Evolutionary conservation across 2,797 vertebrate species (phyloP).

Genomic region (Crotalus adamanteus): DNA sequence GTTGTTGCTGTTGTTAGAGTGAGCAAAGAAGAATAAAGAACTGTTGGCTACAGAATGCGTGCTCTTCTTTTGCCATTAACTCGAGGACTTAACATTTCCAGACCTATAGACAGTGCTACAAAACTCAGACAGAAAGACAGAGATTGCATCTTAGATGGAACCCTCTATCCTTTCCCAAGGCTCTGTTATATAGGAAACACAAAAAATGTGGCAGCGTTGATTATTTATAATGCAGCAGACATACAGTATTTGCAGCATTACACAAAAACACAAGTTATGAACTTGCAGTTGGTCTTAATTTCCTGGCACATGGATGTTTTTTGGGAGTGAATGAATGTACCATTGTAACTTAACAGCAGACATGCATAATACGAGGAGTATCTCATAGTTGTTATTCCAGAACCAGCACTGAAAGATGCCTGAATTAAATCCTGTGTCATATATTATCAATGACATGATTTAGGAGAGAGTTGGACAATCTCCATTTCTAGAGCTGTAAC

Average conservation of each 20-base stretch:
- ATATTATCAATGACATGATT: no score
- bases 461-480: neutral
- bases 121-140: neutral
- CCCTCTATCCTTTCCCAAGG: neutral
- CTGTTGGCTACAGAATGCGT: no score
- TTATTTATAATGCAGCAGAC: neutral
- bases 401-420: neutral
- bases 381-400: neutral
- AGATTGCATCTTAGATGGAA: neutral
- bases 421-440: neutral
- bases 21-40: no score
- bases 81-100: neutral
- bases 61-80: no score
- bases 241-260: neutral
- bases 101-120: neutral
- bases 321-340: neutral
- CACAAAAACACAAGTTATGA: neutral
- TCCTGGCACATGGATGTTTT: neutral
- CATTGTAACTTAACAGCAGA: neutral
- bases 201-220: neutral
- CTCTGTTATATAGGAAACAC: neutral
- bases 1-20: no score
- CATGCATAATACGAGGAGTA: neutral
- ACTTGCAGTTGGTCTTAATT: neutral
- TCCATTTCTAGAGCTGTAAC: neutral